These are phyloP conservation scores for Lutraria rhynchaena DNA, from an alignment of 1,140 invertebrate genomes.

Conservation along the genomic window DNA sequence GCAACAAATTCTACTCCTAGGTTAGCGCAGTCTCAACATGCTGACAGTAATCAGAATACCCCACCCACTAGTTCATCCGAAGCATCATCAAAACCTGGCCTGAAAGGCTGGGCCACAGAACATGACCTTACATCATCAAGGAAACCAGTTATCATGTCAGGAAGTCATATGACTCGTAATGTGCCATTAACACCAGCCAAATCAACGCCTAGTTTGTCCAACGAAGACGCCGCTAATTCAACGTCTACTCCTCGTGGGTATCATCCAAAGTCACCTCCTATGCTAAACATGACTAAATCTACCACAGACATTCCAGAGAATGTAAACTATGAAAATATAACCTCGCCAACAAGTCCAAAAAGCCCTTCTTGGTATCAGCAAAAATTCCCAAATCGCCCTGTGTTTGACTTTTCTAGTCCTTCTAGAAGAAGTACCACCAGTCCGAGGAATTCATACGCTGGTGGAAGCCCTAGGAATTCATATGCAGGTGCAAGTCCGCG, in stretches of 20 bases:
- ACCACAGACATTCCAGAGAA: constrained; percentile 67
- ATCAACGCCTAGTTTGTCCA: constrained; percentile 69
- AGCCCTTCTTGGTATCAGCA: constrained; percentile 50
- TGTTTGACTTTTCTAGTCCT: constrained; percentile 53
- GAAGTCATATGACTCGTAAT: constrained; percentile 52
- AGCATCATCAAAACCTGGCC: constrained; percentile 10
- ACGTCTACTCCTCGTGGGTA: constrained; percentile 17
- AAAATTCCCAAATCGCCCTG: constrained; percentile 46
- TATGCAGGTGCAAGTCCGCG: constrained; percentile 42
- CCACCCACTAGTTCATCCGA: constrained; percentile 8
- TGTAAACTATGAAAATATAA: constrained; percentile 53
- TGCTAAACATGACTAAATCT: constrained; percentile 63
- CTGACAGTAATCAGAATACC: constrained; percentile 3
- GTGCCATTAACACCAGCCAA: constrained; percentile 65
- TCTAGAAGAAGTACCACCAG: constrained; percentile 37
- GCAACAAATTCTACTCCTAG: constrained; percentile 6
- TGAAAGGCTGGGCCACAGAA: constrained; percentile 62
- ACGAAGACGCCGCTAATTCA: constrained; percentile 48
- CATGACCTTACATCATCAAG: constrained; percentile 57
- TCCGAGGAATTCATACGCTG: constrained; percentile 56
- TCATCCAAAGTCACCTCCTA: constrained; percentile 27
- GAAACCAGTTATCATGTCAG: constrained; percentile 43
- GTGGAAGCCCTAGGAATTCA: constrained; percentile 51
- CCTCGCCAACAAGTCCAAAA: constrained; percentile 53
- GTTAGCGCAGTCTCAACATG: constrained; percentile 16